phyloP scores from a whole-genome alignment of 2,113 vertebrate species.

The Nettapus auritus region DNA sequence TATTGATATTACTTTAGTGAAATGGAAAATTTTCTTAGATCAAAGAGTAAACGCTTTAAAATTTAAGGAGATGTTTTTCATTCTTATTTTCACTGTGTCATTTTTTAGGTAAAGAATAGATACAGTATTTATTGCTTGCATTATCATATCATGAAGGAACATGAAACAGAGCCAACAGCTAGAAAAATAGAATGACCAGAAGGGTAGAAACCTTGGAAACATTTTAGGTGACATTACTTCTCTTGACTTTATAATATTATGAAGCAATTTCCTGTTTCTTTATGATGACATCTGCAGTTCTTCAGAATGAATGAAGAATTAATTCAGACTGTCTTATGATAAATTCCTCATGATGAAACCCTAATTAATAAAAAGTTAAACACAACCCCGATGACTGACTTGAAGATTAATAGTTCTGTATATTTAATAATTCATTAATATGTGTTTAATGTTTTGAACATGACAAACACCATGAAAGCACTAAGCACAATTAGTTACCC shows the following conservation, averaged over 20 bases:
- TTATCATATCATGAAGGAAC: neutral
- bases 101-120: neutral
- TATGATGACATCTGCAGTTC: neutral
- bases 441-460: constrained; percentile 9
- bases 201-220: neutral
- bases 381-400: neutral
- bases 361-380: constrained; percentile 9
- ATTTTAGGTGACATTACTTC: neutral
- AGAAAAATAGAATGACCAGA: neutral
- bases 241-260: neutral
- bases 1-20: neutral
- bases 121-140: neutral
- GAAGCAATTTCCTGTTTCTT: neutral
- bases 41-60: neutral
- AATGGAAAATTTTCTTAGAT: neutral
- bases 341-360: neutral
- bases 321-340: neutral
- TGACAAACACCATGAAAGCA: neutral
- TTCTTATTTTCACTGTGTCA: neutral
- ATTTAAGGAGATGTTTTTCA: neutral
- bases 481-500: neutral
- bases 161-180: neutral
- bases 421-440: constrained; percentile 46
- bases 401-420: neutral
- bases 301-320: neutral